Base-by-base conservation (phyloP, 2,113 vertebrate species). In the Dromiciops gliroides region DNA sequence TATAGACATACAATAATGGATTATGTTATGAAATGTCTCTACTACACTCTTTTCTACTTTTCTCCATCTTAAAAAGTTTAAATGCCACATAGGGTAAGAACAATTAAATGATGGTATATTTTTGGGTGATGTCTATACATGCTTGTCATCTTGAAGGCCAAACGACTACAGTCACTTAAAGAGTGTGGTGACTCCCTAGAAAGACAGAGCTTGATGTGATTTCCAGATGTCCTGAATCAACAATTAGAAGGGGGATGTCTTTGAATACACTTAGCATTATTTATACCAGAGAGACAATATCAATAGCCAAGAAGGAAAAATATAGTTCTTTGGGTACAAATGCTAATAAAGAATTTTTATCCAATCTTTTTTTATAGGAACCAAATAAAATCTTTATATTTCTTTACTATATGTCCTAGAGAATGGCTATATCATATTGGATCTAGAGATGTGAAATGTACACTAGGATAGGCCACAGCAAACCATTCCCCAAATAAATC, bases 401-500 rank as follows among this genome's bases (percentile, higher is more conserved):
- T 94, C 91, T 96, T 90, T 95, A 95, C 44, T 93, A 48, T 91
- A 91, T 94, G 92, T 44, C 51, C 92, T 95, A 88, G 89, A 91
- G 0, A 19, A 96, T 31, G 91, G 95, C 91, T 95, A 97, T 94
- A 96, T 97, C 92, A 91, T 96, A 60, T 95, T 91, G 95, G 95
- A 98, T 92, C 95, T 94, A 88, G 95, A 97, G 95, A 96, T 49
- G 31, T 1, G 94, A 93, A 56, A 95, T 90, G 95, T 93, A 95
- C 31, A 94, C 31, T 26, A 67, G 91, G 91, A 96, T 95, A 94
- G 3, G 48, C 50, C 93, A 97, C 91, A 97, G 97, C 97, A 97
- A 97, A 98, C 96, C 95, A 97, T 89, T 94, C 90, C 94, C 67
- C 89, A 91, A 94, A 97, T 47, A 60, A 94, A 97, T 95, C 93